Evolutionary conservation across 2,797 vertebrate genomes (phyloP).

Genomic region (Dromococcyx pavoninus): DNA sequence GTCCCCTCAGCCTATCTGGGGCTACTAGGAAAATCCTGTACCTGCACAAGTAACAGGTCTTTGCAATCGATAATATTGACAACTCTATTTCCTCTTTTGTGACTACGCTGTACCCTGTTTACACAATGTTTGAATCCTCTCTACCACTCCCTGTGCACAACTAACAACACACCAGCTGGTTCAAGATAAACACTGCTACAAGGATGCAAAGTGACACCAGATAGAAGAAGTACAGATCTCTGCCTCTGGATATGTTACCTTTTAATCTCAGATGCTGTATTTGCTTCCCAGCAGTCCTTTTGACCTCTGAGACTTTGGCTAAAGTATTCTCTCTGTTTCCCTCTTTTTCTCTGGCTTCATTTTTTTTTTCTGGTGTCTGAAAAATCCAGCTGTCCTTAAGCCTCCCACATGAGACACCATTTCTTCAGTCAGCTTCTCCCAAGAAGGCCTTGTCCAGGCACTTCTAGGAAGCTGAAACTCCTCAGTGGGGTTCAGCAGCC

Average conservation of each 20-base stretch:
- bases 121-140: not conserved
- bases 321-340: not conserved
- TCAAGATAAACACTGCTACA: not conserved
- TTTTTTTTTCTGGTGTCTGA: not conserved
- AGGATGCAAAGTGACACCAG: not conserved
- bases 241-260: not conserved
- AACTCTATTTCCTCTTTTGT: not conserved
- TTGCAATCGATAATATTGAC: not conserved
- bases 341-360: not conserved
- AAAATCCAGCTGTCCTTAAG: not conserved
- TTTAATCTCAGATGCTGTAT: not conserved
- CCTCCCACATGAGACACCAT: not conserved
- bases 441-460: not conserved
- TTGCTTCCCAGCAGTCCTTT: not conserved
- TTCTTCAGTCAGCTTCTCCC: not conserved
- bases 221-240: not conserved
- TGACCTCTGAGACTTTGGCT: not conserved
- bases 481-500: not conserved
- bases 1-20: not conserved
- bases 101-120: not conserved
- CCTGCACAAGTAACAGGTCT: not conserved
- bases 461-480: not conserved
- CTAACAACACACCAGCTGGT: slow-evolving; percentile 40
- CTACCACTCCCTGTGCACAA: not conserved
- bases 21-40: not conserved